Conservation (phyloP, 37 sponge, comb jelly and placozoan species). For the Aplysina aerophoba region DNA sequence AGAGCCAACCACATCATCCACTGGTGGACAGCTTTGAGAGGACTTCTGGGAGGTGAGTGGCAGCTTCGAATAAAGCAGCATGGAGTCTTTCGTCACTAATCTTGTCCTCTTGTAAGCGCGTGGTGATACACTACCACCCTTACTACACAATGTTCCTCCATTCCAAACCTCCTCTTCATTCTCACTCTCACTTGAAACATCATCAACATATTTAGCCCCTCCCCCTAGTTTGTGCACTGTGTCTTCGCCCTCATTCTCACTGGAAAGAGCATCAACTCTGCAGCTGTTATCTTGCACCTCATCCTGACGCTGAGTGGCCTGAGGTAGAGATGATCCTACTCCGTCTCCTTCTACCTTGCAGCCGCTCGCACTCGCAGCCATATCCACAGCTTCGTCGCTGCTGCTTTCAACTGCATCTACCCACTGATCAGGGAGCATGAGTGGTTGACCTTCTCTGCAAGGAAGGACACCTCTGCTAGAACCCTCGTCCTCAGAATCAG, state of each 20-base stretch:
- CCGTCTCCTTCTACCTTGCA: background rate
- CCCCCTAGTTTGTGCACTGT: background rate
- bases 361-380: background rate
- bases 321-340: background rate
- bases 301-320: background rate
- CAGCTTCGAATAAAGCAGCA: too few relatives aligned
- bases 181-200: slow-evolving; percentile 3
- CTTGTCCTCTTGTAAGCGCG: too few relatives aligned
- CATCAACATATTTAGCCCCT: background rate
- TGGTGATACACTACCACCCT: too few relatives aligned
- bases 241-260: background rate
- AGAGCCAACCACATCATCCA: background rate
- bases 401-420: background rate
- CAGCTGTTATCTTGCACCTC: background rate
- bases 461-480: background rate
- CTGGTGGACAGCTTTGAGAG: background rate
- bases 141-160: too few relatives aligned
- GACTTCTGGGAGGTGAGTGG: too few relatives aligned
- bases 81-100: too few relatives aligned
- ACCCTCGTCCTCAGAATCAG: slow-evolving; percentile 5
- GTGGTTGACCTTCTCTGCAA: too few relatives aligned
- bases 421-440: too few relatives aligned
- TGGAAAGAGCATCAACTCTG: background rate
- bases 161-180: background rate
- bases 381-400: background rate